Base-by-base conservation (phyloP, 2,888 invertebrate genomes). In the Oscheius onirici region DNA sequence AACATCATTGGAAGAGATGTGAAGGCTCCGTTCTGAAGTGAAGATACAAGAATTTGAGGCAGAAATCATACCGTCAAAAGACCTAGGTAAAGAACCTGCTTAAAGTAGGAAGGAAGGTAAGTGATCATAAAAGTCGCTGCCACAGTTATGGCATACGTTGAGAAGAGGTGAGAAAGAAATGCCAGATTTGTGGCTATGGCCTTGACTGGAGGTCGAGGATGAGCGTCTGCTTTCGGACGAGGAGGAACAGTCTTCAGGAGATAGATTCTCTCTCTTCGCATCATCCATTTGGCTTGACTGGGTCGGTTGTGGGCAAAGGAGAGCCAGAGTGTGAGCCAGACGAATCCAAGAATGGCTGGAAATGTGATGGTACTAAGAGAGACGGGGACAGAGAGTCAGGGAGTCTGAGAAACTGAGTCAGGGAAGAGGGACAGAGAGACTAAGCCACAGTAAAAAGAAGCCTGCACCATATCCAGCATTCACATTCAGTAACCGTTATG, bases 81-180 rank as follows among this genome's bases (percentile, higher is more conserved):
- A 40, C 73, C 66, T 15, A 73, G 40, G 13, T 46, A 57, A 11
- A 73, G 69, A 17, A 73, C 73, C 22, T 84, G 78, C 28, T 78
- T 77, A 55, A 79, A 69, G 55, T 81, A 83, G 8, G 73, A 66
- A 6, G 83, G 83, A 3, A 84, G 68, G 57, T 75, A 83, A 13
- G 69, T 63, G 20, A 69, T 71, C 52, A 83, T 66, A 22, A 83
- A 66, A 13, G 77, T 72, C 3, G 71, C 73, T 0, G 72, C 69
- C 22, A 78, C 57, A 44, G 71, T 17, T 24, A 71, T 66, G 17
- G 49, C 41, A 20, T 57, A 65, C 15, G 63, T 71, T 1, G 65
- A 20, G 34, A 71, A 54, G 2, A 71, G 58, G 28, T 71, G 71
- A 6, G 71, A 65, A 20, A 65, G 57, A 34, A 55, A 71, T 26